A percentile compares a stretch with the other conserved stretches of the same genome.
Conservation (phyloP, 1,140 invertebrate species). For the Aphaenogaster floridana region DNA sequence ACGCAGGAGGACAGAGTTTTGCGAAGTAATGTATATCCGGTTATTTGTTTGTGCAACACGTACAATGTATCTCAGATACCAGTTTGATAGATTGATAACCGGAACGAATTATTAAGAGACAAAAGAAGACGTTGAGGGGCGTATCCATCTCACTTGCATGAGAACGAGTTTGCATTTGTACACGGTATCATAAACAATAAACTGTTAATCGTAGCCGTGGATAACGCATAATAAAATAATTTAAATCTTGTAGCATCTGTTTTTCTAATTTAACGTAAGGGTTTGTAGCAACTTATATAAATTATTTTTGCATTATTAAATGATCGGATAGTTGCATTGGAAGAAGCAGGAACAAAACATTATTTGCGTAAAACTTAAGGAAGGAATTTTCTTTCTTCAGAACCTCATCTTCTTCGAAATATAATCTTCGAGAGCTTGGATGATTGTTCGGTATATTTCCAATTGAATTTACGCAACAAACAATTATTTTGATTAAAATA, state of each 20-base stretch:
- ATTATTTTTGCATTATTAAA: constrained; percentile 1
- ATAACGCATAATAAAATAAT: background rate
- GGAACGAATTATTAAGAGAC: constrained; percentile 38
- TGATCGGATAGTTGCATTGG: background rate
- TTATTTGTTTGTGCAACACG: constrained; percentile 27
- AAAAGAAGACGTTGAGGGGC: constrained; percentile 46
- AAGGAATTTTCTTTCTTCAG: background rate
- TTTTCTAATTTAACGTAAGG: background rate
- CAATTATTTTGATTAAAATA: background rate
- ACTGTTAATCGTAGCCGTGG: background rate
- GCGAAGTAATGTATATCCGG: background rate
- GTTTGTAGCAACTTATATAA: background rate
- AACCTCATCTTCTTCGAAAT: background rate
- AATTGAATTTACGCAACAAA: background rate
- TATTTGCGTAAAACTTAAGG: constrained; percentile 14
- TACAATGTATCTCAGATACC: constrained; percentile 34
- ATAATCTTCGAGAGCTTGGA: background rate
- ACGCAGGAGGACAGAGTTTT: background rate
- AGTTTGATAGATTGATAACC: constrained; percentile 57
- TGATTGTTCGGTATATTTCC: background rate
- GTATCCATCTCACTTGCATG: background rate
- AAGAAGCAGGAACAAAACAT: background rate
- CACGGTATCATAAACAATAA: background rate
- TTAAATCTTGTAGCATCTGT: background rate
- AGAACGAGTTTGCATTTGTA: constrained; percentile 11